Conservation (phyloP, 2,888 invertebrate genomes). For the Hyposoter didymator region DNA sequence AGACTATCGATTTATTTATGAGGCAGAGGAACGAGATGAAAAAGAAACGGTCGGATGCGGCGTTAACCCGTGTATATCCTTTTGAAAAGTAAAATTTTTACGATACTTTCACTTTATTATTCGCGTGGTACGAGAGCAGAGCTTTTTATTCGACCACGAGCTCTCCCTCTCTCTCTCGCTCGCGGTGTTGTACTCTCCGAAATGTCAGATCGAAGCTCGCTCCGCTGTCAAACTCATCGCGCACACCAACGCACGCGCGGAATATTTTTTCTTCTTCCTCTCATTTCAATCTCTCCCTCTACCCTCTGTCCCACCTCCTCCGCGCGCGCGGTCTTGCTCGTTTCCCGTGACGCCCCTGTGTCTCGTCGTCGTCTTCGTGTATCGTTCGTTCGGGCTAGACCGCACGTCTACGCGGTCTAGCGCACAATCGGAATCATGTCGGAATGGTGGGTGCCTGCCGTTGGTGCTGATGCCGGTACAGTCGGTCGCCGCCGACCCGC, state of each 20-base stretch:
- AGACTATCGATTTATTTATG: constrained; percentile 17
- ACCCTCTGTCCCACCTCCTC: background rate
- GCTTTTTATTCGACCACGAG: background rate
- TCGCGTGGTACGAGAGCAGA: background rate
- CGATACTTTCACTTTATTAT: constrained; percentile 5
- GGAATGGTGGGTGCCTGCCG: background rate
- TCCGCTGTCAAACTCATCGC: constrained; percentile 79
- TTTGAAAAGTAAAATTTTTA: background rate
- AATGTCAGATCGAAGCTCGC: constrained; percentile 71
- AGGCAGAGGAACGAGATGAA: background rate
- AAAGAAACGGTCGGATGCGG: background rate
- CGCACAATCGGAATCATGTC: background rate
- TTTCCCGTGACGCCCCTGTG: background rate
- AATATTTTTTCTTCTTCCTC: background rate
- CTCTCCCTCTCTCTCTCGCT: background rate
- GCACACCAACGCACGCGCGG: constrained; percentile 62
- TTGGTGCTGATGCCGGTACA: background rate
- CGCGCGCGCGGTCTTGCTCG: background rate
- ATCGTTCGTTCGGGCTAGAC: constrained; percentile 11
- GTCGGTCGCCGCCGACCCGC: too few relatives aligned
- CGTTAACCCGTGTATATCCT: constrained; percentile 20
- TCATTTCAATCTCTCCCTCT: background rate
- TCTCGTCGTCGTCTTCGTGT: background rate
- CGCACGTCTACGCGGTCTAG: background rate
- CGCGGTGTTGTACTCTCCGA: constrained; percentile 55